Evolutionary conservation across 1,140 invertebrate genomes (phyloP).

Genomic region (Mercenaria mercenaria): DNA sequence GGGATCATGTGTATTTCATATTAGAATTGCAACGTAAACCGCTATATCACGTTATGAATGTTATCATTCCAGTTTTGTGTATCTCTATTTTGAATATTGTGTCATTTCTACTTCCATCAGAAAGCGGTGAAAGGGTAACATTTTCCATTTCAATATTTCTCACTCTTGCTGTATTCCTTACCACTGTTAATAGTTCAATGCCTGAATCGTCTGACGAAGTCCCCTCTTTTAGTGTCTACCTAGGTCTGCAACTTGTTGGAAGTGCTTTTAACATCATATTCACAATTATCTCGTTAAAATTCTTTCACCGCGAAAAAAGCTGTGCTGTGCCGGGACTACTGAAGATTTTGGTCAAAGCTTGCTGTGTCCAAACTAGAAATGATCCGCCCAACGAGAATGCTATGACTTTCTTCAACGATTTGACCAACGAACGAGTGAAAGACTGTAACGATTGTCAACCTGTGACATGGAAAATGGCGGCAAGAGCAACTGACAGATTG

Average conservation of each 20-base stretch:
- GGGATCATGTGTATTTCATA: slow-evolving; percentile 46
- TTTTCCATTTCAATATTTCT: slow-evolving; percentile 69
- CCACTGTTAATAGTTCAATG: slow-evolving; percentile 60
- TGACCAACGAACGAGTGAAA: neutral
- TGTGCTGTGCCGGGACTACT: neutral
- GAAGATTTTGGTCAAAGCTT: neutral
- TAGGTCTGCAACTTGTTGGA: slow-evolving; percentile 57
- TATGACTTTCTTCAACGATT: neutral
- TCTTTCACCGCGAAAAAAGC: slow-evolving; percentile 11
- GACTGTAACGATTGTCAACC: neutral
- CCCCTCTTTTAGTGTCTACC: slow-evolving; percentile 84
- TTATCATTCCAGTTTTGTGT: slow-evolving; percentile 64
- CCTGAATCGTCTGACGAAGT: slow-evolving; percentile 67
- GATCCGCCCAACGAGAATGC: neutral
- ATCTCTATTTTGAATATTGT: slow-evolving; percentile 63
- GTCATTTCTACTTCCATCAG: slow-evolving; percentile 65
- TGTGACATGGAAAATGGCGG: too few relatives aligned
- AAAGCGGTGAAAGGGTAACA: slow-evolving; percentile 69
- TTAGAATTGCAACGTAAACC: slow-evolving; percentile 5
- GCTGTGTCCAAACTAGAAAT: neutral
- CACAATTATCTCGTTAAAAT: slow-evolving; percentile 47
- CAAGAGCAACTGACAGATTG: slow-evolving; percentile 26
- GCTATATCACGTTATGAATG: slow-evolving; percentile 61
- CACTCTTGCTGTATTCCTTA: slow-evolving; percentile 67
- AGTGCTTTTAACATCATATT: slow-evolving; percentile 46